Evolutionary conservation across 2,113 vertebrate genomes (phyloP), one percentile per base, ranked within the genome.

Genomic region (Syrmaticus mikado): DNA sequence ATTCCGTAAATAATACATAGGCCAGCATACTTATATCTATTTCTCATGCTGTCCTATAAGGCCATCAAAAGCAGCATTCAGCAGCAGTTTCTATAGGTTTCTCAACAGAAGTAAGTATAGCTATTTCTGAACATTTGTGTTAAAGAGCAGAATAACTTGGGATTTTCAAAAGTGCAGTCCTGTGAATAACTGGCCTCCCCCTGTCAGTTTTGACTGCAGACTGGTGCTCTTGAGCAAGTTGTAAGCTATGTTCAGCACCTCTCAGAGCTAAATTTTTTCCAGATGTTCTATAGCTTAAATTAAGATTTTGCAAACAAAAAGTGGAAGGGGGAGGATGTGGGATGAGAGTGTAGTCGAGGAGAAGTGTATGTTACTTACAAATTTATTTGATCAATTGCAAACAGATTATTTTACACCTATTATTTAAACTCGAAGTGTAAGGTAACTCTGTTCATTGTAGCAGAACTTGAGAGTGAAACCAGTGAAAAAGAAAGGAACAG

Each of bases 361-460:
- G 55, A 80, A 77, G 22, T 40, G 19, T 27, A 81, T 7, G 6
- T 87, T 82, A 93, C 57, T 92, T 89, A 45, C 61, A 68, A 70
- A 67, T 0, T 1, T 57, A 22, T 70, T 61, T 45, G 27, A 89
- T 57, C 89, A 34, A 66, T 28, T 79, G 73, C 46, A 91, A 93
- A 76, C 60, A 91, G 79, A 50, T 52, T 16, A 43, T 89, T 80
- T 58, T 20, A 19, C 20, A 24, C 52, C 57, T 10, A 27, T 60
- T 65, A 83, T 68, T 96, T 83, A 79, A 53, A 95, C 30, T 22
- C 45, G 62, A 74, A 93, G 67, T 1, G 11, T 67, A 90, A 71
- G 48, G 41, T 77, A 85, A 53, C 22, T 75, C 40, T 46, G 41
- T 96, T 95, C 77, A 80, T 53, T 62, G 28, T 57, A 87, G 46